These are phyloP conservation scores for Takifugu flavidus DNA, from an alignment of 2,113 vertebrate genomes.

Conservation along the genomic window DNA sequence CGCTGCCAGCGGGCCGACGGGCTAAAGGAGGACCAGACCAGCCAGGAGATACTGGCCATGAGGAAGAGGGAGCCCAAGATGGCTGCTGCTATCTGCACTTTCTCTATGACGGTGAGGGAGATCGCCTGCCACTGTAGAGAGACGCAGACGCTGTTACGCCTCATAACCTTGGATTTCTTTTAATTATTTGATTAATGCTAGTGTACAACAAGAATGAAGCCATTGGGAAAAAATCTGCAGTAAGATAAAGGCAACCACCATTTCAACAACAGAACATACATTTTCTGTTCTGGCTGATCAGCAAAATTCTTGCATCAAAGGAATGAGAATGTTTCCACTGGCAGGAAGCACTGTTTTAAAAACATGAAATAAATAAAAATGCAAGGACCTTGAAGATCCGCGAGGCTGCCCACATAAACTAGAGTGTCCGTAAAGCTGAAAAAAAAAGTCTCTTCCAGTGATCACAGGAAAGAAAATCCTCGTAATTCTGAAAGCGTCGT, in stretches of 20 bases:
- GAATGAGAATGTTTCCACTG: background rate
- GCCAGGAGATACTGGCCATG: constrained; percentile 98
- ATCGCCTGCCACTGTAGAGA: constrained; percentile 94
- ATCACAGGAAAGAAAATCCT: constrained; percentile 21
- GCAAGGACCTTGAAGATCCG: background rate
- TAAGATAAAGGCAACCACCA: too few relatives aligned
- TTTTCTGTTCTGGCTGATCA: background rate
- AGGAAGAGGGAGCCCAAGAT: constrained; percentile 97
- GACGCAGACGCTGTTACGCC: constrained; percentile 13
- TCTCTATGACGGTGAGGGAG: constrained; percentile 98
- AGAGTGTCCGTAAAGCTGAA: constrained; percentile 4
- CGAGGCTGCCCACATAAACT: constrained; percentile 1
- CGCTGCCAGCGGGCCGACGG: constrained; percentile 98
- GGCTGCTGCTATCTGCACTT: constrained; percentile 96
- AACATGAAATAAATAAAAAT: background rate
- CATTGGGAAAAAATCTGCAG: too few relatives aligned
- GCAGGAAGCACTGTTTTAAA: background rate
- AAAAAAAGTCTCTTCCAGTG: constrained; percentile 17
- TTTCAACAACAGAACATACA: background rate
- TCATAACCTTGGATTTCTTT: background rate
- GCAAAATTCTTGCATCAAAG: background rate
- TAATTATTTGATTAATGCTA: background rate
- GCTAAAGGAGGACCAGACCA: constrained; percentile 98
- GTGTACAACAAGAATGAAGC: too few relatives aligned
- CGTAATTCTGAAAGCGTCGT: constrained; percentile 26